Conservation (phyloP, 2,113 vertebrate species). For the Archilochus colubris region DNA sequence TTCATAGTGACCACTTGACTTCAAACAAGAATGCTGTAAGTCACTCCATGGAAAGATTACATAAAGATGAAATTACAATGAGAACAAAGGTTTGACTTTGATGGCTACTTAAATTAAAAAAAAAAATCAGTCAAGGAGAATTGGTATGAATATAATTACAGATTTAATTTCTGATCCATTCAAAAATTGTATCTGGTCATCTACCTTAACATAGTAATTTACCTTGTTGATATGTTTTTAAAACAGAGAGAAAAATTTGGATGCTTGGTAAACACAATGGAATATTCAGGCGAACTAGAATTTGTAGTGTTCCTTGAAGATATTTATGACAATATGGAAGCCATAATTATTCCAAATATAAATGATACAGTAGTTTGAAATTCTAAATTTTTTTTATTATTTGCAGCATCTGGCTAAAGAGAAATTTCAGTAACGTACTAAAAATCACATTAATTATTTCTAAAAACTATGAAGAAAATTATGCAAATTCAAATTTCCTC, state of each 20-base stretch:
- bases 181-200: neutral
- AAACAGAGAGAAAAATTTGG: neutral
- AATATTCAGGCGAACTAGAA: neutral
- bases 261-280: neutral
- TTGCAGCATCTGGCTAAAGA: neutral
- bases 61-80: neutral
- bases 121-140: neutral
- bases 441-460: neutral
- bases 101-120: neutral
- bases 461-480: neutral
- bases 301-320: neutral
- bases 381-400: neutral
- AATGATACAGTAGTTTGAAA: accelerated
- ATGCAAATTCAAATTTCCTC: neutral
- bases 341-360: neutral
- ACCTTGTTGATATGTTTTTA: neutral
- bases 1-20: neutral
- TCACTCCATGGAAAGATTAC: neutral
- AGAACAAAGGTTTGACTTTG: neutral
- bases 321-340: neutral
- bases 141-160: neutral
- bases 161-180: neutral
- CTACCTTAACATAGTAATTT: neutral
- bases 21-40: neutral
- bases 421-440: neutral